These are phyloP conservation scores for Clusia tigrina DNA, from an alignment of 2,888 invertebrate genomes.

Conservation along the genomic window DNA sequence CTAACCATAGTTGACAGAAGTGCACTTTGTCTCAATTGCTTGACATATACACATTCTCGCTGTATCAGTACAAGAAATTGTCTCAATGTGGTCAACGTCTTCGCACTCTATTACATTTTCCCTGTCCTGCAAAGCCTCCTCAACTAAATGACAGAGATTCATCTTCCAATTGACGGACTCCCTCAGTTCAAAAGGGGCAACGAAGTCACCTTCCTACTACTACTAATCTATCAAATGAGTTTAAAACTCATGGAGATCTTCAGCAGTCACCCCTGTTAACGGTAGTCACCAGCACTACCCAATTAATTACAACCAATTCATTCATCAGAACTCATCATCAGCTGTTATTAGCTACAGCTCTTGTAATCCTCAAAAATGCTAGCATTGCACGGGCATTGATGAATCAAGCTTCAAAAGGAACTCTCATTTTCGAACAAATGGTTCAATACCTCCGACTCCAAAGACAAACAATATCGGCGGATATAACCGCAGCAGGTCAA, in stretches of 20 bases:
- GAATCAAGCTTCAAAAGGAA: constrained; percentile 22
- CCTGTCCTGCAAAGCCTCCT: background rate
- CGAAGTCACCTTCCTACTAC: too few relatives aligned
- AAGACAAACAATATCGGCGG: constrained; percentile 5
- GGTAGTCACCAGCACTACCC: background rate
- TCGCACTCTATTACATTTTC: too few relatives aligned
- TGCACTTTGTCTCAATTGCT: constrained; percentile 13
- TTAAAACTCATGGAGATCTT: too few relatives aligned
- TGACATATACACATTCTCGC: constrained; percentile 7
- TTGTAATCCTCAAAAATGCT: constrained; percentile 7
- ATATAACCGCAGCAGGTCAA: constrained; percentile 17
- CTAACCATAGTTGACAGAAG: constrained; percentile 12
- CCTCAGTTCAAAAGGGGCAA: too few relatives aligned
- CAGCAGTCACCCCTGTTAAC: too few relatives aligned
- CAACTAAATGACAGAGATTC: background rate
- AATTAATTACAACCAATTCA: background rate
- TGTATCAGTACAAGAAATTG: too few relatives aligned
- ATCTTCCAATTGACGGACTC: too few relatives aligned
- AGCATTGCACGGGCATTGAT: constrained; percentile 13
- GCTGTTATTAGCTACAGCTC: constrained; percentile 12
- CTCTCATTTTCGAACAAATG: constrained; percentile 14
- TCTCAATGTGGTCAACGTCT: background rate
- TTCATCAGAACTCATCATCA: too few relatives aligned
- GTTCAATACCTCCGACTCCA: constrained; percentile 13
- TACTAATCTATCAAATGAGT: too few relatives aligned